phyloP scores from a whole-genome alignment of 2,113 vertebrate species.

The Rhodinocichla rosea region DNA sequence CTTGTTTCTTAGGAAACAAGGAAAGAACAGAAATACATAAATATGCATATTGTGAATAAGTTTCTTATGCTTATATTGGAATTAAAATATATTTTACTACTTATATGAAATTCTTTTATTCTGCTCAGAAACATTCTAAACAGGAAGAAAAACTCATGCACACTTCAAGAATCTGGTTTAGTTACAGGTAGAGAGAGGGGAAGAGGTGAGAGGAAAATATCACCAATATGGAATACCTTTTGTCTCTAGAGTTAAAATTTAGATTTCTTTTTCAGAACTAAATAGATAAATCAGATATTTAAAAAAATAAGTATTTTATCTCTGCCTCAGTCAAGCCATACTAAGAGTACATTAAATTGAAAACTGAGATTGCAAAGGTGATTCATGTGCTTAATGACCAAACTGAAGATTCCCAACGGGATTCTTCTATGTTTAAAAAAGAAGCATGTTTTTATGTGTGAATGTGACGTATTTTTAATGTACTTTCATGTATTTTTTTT shows the following conservation, averaged over 20 bases:
- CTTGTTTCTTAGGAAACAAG: not conserved
- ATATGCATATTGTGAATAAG: not conserved
- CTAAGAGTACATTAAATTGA: not conserved
- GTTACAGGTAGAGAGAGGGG: not conserved
- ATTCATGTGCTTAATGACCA: not conserved
- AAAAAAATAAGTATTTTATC: not conserved
- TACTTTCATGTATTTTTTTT: not conserved
- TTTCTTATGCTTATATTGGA: not conserved
- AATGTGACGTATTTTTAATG: not conserved
- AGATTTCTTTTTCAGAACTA: not conserved
- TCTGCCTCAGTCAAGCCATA: not conserved
- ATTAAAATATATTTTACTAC: not conserved
- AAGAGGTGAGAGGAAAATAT: not conserved
- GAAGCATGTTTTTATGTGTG: not conserved
- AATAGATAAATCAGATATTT: not conserved
- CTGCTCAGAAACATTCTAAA: not conserved
- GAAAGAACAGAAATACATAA: not conserved
- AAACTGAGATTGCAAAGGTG: not conserved
- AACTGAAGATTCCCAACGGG: not conserved
- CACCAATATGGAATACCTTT: not conserved
- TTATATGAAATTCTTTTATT: not conserved
- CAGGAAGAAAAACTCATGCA: not conserved
- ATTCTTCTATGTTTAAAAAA: not conserved
- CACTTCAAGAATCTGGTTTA: not conserved
- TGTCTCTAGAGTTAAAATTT: not conserved